Evolutionary conservation across 2,113 vertebrate species (phyloP).

Genomic region (Cisticola juncidis): DNA sequence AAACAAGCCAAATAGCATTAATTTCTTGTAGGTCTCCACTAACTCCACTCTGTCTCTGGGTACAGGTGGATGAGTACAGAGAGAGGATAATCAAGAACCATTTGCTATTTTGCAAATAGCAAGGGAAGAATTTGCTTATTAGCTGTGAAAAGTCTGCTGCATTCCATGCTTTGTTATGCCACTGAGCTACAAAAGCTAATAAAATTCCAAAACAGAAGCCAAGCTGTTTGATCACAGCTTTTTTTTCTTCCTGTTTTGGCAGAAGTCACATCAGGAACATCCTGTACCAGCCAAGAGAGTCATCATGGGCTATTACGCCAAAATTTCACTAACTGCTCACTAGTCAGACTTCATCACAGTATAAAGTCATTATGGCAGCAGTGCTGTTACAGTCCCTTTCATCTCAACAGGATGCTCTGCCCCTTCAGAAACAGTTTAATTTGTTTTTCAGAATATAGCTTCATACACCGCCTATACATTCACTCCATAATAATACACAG

Average conservation of each 20-base stretch:
- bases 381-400: background rate
- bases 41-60: background rate
- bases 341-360: background rate
- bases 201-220: slow-evolving; percentile 50
- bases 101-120: background rate
- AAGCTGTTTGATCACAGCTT: slow-evolving; percentile 34
- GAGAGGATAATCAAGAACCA: background rate
- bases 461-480: background rate
- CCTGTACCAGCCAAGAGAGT: slow-evolving; percentile 40
- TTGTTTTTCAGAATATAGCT: background rate
- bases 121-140: slow-evolving; percentile 29
- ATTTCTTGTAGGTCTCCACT: background rate
- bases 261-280: slow-evolving; percentile 46
- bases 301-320: background rate
- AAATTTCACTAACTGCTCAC: slow-evolving; percentile 2
- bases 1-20: background rate
- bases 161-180: slow-evolving; percentile 24
- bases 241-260: slow-evolving; percentile 46
- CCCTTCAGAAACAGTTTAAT: background rate
- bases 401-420: background rate
- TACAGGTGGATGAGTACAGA: background rate
- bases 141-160: slow-evolving; percentile 15
- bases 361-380: background rate
- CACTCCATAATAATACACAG: background rate
- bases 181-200: slow-evolving; percentile 37